Evolutionary conservation across 2,888 invertebrate species (phyloP), one percentile per base, ranked within the genome.

Genomic region (Margaritifera margaritifera): DNA sequence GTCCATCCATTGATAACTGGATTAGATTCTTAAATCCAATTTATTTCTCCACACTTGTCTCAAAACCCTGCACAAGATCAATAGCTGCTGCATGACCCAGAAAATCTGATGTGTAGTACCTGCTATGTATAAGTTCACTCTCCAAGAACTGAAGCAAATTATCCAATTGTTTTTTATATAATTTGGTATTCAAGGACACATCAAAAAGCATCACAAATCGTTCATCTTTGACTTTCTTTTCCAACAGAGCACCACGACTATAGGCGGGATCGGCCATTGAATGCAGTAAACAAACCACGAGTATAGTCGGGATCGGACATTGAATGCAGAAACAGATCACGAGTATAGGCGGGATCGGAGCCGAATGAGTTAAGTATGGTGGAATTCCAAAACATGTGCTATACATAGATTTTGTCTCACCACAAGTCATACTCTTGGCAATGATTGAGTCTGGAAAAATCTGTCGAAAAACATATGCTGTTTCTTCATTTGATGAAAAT

Each of bases 181-280:
- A 18, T 24, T 60, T 19, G 19, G 20, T 25, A 25, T 60, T 60
- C 8, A 60, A n/a, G 24, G 31, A 31, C 27, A 27, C 60, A n/a
- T 60, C 60, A 60, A 60, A 60, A 25, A 60, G n/a, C 60, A 60
- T 31, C 19, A 60, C 60, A 60, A 60, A 60, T 60, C n/a, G 31
- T 18, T 24, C 60, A 60, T 42, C 31, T 6, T 60, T 25, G 8
- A 31, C 60, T 42, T n/a, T n/a, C n/a, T n/a, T n/a, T n/a, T n/a
- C n/a, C n/a, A n/a, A n/a, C n/a, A n/a, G n/a, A n/a, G n/a, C n/a
- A n/a, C n/a, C n/a, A n/a, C n/a, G n/a, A n/a, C n/a, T n/a, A n/a
- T n/a, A n/a, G n/a, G n/a, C n/a, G n/a, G n/a, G n/a, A n/a, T n/a
- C n/a, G n/a, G n/a, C n/a, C n/a, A n/a, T n/a, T n/a, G n/a, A n/a